Conservation (phyloP, 2,113 vertebrate genomes). For the Polypterus bichir region DNA sequence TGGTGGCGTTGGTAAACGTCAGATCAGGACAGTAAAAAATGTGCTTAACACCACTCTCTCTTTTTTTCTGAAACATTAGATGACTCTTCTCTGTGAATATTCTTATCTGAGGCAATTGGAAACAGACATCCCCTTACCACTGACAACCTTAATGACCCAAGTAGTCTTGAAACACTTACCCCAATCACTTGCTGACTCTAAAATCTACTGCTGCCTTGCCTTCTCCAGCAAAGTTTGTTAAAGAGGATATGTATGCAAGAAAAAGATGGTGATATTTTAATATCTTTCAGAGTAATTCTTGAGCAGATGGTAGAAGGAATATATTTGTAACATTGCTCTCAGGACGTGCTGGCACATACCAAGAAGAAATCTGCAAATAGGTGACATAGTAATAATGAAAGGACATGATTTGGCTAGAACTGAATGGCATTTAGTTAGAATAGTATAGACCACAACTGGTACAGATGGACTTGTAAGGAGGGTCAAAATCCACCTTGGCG, state of each 20-base stretch:
- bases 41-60: not conserved
- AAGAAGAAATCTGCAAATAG: too few species aligned
- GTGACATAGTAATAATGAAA: too few species aligned
- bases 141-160: constrained; percentile 4
- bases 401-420: too few species aligned
- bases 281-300: constrained; percentile 12
- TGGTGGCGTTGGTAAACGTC: not conserved
- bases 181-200: constrained; percentile 7
- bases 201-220: constrained; percentile 7
- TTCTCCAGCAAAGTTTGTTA: not conserved
- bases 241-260: constrained; percentile 2
- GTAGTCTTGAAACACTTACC: constrained; percentile 1
- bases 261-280: not conserved
- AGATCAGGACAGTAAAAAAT: not conserved
- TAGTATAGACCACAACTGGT: too few species aligned
- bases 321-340: constrained; percentile 7
- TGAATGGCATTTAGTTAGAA: too few species aligned
- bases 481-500: too few species aligned
- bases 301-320: constrained; percentile 14
- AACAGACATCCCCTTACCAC: constrained; percentile 6
- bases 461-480: too few species aligned
- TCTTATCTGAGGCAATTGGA: constrained; percentile 4
- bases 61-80: not conserved
- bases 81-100: not conserved
- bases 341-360: too few species aligned